phyloP scores from a whole-genome alignment of 2,797 vertebrate species.

The Alectoris magna region DNA sequence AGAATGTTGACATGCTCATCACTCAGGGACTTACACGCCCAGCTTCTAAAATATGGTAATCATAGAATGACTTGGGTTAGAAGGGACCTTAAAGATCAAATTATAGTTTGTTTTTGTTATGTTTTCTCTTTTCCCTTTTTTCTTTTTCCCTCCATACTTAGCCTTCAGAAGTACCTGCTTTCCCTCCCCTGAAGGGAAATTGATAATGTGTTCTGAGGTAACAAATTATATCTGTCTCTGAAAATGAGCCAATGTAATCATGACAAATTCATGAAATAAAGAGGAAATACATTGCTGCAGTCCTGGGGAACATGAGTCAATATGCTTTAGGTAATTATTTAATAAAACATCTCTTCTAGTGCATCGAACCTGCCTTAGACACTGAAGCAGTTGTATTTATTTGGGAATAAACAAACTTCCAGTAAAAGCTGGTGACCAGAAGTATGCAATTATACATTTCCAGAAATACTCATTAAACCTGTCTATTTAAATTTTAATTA shows the following conservation, averaged over 20 bases:
- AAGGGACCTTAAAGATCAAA: neutral
- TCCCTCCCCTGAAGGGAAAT: neutral
- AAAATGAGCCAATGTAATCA: conserved; percentile 63
- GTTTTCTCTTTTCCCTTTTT: neutral
- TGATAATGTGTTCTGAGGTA: conserved; percentile 48
- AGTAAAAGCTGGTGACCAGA: conserved; percentile 70
- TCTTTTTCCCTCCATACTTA: neutral
- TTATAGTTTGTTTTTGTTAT: neutral
- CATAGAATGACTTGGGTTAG: neutral
- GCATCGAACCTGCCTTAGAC: conserved; percentile 55
- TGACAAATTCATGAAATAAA: conserved; percentile 59
- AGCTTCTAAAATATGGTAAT: neutral
- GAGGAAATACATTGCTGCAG: conserved; percentile 25
- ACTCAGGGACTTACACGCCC: neutral
- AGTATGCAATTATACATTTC: conserved; percentile 64
- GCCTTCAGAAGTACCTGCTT: neutral
- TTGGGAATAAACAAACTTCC: conserved; percentile 70
- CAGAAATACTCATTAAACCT: conserved; percentile 68
- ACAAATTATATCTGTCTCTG: conserved; percentile 44
- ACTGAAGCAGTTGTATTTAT: conserved; percentile 65
- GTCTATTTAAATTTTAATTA: conserved; percentile 72
- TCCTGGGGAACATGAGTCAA: conserved; percentile 11
- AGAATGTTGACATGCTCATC: neutral
- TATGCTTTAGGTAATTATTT: conserved; percentile 46
- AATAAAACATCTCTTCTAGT: conserved; percentile 39